Base-by-base conservation (phyloP, 2,797 vertebrate genomes). In the Esox masquinongy region DNA sequence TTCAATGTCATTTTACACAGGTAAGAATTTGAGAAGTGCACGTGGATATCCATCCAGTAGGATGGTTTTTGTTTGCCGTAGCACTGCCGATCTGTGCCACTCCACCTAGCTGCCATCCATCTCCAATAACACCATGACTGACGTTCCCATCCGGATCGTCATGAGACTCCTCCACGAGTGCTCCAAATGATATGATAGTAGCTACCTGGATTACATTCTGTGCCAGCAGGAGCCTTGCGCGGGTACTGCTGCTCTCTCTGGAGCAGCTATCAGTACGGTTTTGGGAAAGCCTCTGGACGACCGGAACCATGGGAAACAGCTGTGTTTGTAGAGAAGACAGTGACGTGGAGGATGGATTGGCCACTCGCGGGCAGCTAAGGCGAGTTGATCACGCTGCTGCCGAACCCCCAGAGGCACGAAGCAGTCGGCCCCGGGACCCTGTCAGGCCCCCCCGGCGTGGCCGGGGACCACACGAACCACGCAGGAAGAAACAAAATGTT, bases 111-210 rank as follows among this genome's bases (percentile, higher is more conserved):
- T 83, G 75, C 82, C 86, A 61, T 61, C 56, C 56, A 61, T 61
- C 70, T 75, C 74, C 74, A 56, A 83, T 82, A 84, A 79, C 85
- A 90, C 24, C 76, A 94, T 95, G 88, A 89, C 88, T 84, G 87
- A 84, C 74, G 22, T 82, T 34, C 89, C 73, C 67, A 85, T 91
- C 79, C 74, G 84, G 86, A 91, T 90, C 85, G 78, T 85, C 87
- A 92, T 89, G 90, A 93, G 88, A 91, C 83, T 87, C 83, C 86
- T 86, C 85, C 56, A 91, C 86, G 93, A 92, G 88, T 91, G 92
- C 93, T 89, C 91, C 96, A 95, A 96, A 98, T 99, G 97, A 99
- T 99, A 99, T 99, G 98, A 98, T 99, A 94, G 96, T 99, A 94
- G 95, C 95, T 86, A 94, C 96, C 92, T 96, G 96, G 94, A 95